A percentile compares a stretch with the other conserved stretches of the same genome.
Evolutionary conservation across 1,140 invertebrate species (phyloP).

Genomic region (Plutomurus gul): DNA sequence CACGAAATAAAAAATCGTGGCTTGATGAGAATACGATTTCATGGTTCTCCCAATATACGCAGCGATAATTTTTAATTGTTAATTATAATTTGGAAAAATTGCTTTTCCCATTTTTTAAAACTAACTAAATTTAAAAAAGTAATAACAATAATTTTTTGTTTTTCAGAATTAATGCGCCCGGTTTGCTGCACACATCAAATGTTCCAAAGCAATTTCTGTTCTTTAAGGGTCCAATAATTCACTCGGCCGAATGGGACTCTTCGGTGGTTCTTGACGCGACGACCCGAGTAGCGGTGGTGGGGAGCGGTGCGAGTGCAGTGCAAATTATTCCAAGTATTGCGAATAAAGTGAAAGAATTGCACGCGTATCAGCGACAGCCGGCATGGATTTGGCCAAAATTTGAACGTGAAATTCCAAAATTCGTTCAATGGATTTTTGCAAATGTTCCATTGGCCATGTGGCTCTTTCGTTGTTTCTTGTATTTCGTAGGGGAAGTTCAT

Average conservation of each 20-base stretch:
- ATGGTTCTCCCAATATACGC: too few species aligned
- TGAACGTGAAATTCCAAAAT: background rate
- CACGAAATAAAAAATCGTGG: too few species aligned
- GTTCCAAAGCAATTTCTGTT: constrained; percentile 39
- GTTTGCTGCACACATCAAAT: constrained; percentile 31
- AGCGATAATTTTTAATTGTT: too few species aligned
- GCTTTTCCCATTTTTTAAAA: too few species aligned
- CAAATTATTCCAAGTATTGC: constrained; percentile 47
- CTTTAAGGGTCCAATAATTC: constrained; percentile 36
- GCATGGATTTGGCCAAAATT: constrained; percentile 26
- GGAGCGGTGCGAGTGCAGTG: constrained; percentile 41
- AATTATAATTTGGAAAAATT: too few species aligned
- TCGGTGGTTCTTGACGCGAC: constrained; percentile 25
- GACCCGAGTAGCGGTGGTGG: constrained; percentile 39
- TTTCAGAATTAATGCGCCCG: constrained; percentile 37
- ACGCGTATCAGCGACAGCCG: constrained; percentile 39
- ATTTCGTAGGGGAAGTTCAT: background rate
- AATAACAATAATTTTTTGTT: background rate
- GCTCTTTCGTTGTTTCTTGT: background rate
- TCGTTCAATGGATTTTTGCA: background rate
- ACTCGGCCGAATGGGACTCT: constrained; percentile 39
- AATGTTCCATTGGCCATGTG: background rate
- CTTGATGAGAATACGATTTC: too few species aligned
- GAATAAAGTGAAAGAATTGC: constrained; percentile 27
- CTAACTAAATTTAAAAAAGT: background rate